Conservation (phyloP, 2,888 invertebrate species). For the Nephrotoma guestfalica region DNA sequence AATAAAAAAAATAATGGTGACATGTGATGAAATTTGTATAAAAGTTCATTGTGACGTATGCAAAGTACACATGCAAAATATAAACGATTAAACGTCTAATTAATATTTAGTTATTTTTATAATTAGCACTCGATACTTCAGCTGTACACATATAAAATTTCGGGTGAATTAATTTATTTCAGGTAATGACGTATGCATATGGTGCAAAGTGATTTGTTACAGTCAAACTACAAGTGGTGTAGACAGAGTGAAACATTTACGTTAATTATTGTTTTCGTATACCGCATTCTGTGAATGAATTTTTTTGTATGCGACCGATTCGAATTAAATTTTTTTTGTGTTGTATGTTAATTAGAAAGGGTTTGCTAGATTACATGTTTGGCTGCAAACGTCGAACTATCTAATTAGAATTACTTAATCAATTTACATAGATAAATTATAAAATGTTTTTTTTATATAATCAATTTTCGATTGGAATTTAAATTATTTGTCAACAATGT, state of each 20-base stretch:
- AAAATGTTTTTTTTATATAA: background rate
- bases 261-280: background rate
- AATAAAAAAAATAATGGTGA: background rate
- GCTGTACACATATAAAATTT: no score
- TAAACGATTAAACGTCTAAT: no score
- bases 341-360: background rate
- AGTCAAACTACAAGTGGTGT: background rate
- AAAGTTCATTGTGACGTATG: background rate
- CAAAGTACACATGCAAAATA: background rate
- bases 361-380: background rate
- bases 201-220: background rate
- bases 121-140: no score
- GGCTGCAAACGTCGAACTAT: background rate
- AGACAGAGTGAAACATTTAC: background rate
- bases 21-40: background rate
- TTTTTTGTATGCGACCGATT: background rate
- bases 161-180: no score
- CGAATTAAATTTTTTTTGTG: background rate
- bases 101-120: no score
- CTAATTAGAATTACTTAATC: background rate
- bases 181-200: background rate
- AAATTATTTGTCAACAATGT: background rate
- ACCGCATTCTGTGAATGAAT: background rate
- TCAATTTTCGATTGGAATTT: background rate
- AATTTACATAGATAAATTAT: background rate